These are phyloP conservation scores for Prosopocoilus inquinatus DNA, from an alignment of 2,888 invertebrate species.

Conservation along the genomic window DNA sequence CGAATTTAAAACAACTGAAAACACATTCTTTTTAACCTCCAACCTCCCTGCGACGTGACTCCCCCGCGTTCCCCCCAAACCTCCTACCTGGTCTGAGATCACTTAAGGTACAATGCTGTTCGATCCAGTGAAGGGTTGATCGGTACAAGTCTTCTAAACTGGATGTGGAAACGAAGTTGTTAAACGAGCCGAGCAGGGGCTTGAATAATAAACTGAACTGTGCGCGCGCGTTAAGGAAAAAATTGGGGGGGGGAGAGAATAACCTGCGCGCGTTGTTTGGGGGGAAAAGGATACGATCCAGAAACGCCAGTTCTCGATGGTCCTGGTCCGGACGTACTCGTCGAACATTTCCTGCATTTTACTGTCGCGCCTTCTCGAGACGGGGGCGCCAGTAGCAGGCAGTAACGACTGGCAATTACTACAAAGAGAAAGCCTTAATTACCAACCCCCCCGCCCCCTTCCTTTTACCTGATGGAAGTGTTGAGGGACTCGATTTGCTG, in stretches of 20 bases:
- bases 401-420: slow-evolving; percentile 93
- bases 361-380: slow-evolving; percentile 84
- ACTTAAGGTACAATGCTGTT: slow-evolving; percentile 93
- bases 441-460: slow-evolving; percentile 2
- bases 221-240: slow-evolving; percentile 49
- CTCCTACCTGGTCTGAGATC: slow-evolving; percentile 93
- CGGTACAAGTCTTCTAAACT: slow-evolving; percentile 89
- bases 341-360: slow-evolving; percentile 93
- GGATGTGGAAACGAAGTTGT: slow-evolving; percentile 86
- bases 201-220: slow-evolving; percentile 92
- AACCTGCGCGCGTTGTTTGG: slow-evolving; percentile 47
- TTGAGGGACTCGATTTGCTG: slow-evolving; percentile 90
- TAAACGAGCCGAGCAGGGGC: slow-evolving; percentile 87
- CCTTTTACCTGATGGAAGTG: slow-evolving; percentile 83
- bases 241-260: no score
- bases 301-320: slow-evolving; percentile 94
- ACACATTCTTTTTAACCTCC: slow-evolving; percentile 18
- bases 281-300: slow-evolving; percentile 89
- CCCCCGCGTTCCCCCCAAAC: no score
- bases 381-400: slow-evolving; percentile 93
- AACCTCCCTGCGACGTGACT: no score
- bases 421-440: slow-evolving; percentile 29
- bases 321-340: slow-evolving; percentile 82
- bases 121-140: slow-evolving; percentile 90
- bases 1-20: slow-evolving; percentile 89